Evolutionary conservation across 2,888 invertebrate species (phyloP), one percentile per base, ranked within the genome.

Genomic region (Drosophila nr. perissopoda): DNA sequence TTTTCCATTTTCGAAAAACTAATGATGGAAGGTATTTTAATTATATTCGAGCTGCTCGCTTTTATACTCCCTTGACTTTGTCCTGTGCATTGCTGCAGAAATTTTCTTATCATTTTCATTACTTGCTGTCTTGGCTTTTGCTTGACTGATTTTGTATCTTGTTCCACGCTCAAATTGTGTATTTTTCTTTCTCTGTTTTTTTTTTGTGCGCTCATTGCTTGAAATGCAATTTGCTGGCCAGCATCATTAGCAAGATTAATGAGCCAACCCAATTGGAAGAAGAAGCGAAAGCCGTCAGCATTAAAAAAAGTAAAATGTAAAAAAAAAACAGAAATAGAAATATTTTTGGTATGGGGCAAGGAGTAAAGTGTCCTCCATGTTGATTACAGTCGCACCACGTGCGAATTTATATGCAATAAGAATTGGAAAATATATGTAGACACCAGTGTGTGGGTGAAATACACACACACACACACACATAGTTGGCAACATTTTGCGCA

Each of bases 1-100:
- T 59, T 58, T 48, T 48, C 63, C 21, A 48, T 46, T 46, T 46
- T 46, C 46, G 21, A 29, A 72, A 88, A 91, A 91, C 91, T 91
- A 91, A 91, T 91, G 89, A 89, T 91, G 88, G 90, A 91, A 91
- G 91, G 91, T 88, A 91, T 88, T 88, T 88, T 91, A 91, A 91
- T 91, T 89, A 89, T 91, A 87, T 87, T 88, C 83, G 62, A 59
- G 67, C 71, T 65, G 48, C 64, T 62, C 56, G 54, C 63, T 69
- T 58, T 53, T 62, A 38, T 48, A 60, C 40, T 63, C 49, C 36
- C 36, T 49, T 46, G 56, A 65, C 54, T 78, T 79, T 59, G 38
- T 58, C 48, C 57, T 86, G 85, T 90, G 85, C 85, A 90, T 60
- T 90, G 90, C 90, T 91, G 89, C 91, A 86, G 89, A 87, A 87